These are phyloP conservation scores for Branchipolynoe longqiensis DNA, from an alignment of 2,888 invertebrate species.

Conservation along the genomic window DNA sequence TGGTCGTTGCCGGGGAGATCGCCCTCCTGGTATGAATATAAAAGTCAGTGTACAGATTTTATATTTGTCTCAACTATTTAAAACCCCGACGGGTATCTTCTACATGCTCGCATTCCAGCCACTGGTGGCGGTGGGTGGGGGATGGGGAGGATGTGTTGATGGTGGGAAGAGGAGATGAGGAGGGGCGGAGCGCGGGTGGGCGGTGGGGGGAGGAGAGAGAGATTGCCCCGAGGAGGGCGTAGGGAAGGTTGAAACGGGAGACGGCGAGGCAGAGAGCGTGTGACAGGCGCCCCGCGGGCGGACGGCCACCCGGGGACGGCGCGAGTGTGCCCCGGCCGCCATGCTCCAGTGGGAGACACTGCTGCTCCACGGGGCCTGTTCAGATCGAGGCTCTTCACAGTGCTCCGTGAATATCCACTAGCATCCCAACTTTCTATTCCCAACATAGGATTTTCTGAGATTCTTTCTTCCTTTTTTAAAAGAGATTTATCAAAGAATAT, in stretches of 20 bases:
- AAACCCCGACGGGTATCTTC: no score
- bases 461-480: neutral
- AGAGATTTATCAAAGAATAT: no score
- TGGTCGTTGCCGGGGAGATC: no score
- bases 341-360: no score
- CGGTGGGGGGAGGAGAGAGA: neutral
- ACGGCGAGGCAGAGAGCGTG: conserved; percentile 15
- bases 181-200: neutral
- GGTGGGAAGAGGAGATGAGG: neutral
- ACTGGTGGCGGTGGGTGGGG: neutral
- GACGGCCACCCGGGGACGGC: neutral
- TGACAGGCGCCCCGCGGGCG: conserved; percentile 19
- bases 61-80: no score
- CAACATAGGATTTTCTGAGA: neutral
- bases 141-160: neutral
- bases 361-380: neutral
- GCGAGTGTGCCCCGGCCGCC: neutral
- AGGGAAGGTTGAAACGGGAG: conserved; percentile 55
- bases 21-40: no score
- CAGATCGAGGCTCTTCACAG: neutral
- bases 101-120: no score
- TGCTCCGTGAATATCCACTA: neutral
- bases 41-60: no score
- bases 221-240: conserved; percentile 13
- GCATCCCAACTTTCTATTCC: neutral